These are phyloP conservation scores for Lepetodrilus schrolli DNA, from an alignment of 2,888 invertebrate genomes.

Conservation along the genomic window DNA sequence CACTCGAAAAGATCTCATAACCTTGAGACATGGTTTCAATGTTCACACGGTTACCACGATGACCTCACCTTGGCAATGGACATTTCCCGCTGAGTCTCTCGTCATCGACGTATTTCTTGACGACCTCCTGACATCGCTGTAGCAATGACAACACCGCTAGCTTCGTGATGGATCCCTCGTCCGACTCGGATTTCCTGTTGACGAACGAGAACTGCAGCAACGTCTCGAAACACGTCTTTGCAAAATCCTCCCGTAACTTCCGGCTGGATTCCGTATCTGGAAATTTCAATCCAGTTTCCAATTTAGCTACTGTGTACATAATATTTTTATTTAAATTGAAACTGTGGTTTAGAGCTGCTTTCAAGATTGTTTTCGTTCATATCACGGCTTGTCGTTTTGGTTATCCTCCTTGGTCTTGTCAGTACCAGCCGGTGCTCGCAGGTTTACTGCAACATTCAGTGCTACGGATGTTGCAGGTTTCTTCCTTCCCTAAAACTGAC, in stretches of 20 bases:
- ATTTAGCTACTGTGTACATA: no score
- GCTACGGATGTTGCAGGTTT: no score
- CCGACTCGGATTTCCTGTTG: conserved; percentile 70
- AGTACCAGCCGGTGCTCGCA: no score
- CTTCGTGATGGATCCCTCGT: conserved; percentile 78
- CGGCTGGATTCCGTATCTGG: conserved; percentile 85
- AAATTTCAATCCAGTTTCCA: no score
- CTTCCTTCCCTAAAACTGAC: no score
- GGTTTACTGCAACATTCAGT: no score
- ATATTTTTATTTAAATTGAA: no score
- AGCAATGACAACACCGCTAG: conserved; percentile 91
- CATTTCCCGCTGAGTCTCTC: conserved; percentile 89
- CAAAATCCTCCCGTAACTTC: conserved; percentile 92
- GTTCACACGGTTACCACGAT: not conserved
- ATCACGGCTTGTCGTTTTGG: no score
- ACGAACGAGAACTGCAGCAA: conserved; percentile 90
- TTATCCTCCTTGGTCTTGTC: no score
- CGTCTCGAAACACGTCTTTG: conserved; percentile 96
- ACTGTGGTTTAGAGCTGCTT: no score
- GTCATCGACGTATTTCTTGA: conserved; percentile 89
- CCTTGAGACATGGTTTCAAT: not conserved
- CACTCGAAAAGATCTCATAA: no score
- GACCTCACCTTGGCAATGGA: conserved; percentile 84
- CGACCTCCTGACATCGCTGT: conserved; percentile 93
- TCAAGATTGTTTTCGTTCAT: no score